Evolutionary conservation across 2,888 invertebrate species (phyloP).

Genomic region (Chaetoderma sp.): DNA sequence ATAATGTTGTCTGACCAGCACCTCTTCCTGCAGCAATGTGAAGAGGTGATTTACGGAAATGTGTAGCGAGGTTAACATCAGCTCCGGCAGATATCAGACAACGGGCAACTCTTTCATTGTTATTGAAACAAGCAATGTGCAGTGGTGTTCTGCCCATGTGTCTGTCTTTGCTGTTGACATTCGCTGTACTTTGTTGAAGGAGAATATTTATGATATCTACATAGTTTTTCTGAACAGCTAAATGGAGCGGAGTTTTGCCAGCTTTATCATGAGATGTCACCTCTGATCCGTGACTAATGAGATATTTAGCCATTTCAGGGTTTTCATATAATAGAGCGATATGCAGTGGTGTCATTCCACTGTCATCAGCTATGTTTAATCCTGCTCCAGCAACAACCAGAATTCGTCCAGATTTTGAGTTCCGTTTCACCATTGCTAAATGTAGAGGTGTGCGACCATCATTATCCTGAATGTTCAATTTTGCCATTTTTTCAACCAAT

Average conservation of each 20-base stretch:
- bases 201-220: conserved; percentile 48
- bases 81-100: conserved; percentile 54
- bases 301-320: conserved; percentile 44
- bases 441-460: conserved; percentile 50
- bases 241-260: conserved; percentile 51
- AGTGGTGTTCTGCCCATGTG: conserved; percentile 56
- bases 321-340: conserved; percentile 45
- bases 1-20: conserved; percentile 42
- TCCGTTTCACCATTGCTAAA: conserved; percentile 45
- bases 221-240: conserved; percentile 44
- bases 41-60: conserved; percentile 53
- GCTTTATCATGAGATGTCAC: conserved; percentile 46
- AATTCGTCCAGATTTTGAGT: conserved; percentile 42
- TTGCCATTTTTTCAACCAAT: conserved; percentile 47
- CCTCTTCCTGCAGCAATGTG: conserved; percentile 48
- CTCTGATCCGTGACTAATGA: conserved; percentile 47
- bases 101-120: conserved; percentile 41
- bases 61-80: conserved; percentile 54
- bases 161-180: conserved; percentile 51
- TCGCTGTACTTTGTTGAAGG: conserved; percentile 47
- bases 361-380: conserved; percentile 43
- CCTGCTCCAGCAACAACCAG: conserved; percentile 46
- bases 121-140: conserved; percentile 51
- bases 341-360: conserved; percentile 42
- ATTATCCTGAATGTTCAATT: conserved; percentile 44